phyloP scores from a whole-genome alignment of 2,888 invertebrate species.

The Lucinisca nassula region DNA sequence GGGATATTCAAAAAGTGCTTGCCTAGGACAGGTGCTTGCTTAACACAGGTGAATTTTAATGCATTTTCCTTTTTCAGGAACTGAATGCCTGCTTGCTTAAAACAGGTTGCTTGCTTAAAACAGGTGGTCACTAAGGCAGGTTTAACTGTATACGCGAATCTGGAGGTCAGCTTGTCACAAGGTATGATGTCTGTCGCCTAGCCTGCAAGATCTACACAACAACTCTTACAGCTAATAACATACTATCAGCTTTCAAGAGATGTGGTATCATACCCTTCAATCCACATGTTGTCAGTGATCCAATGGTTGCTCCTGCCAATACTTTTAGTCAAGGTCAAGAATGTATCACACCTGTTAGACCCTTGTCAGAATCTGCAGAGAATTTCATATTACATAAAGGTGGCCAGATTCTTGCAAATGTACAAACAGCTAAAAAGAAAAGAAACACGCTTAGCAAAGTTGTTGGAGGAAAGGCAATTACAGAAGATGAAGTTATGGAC shows the following conservation, averaged over 20 bases:
- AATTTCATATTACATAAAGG: not conserved
- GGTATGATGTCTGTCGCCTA: not conserved
- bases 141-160: slow-evolving; percentile 14
- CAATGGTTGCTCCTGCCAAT: not conserved
- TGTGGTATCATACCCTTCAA: slow-evolving; percentile 33
- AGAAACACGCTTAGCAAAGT: not conserved
- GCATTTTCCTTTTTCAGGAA: no score
- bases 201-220: not conserved
- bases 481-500: not conserved
- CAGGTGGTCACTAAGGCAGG: no score
- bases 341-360: not conserved
- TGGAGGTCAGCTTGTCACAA: not conserved
- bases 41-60: no score
- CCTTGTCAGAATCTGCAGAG: not conserved
- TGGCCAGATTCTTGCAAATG: not conserved
- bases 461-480: slow-evolving; percentile 11
- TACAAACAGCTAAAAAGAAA: not conserved
- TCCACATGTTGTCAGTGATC: not conserved
- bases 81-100: no score
- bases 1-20: no score
- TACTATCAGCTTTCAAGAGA: slow-evolving; percentile 23
- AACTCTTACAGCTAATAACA: slow-evolving; percentile 28
- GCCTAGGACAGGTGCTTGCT: no score
- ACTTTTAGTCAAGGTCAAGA: not conserved
- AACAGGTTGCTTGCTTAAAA: no score